Evolutionary conservation across 2,888 invertebrate genomes (phyloP).

Genomic region (Drosophila percnosoma): DNA sequence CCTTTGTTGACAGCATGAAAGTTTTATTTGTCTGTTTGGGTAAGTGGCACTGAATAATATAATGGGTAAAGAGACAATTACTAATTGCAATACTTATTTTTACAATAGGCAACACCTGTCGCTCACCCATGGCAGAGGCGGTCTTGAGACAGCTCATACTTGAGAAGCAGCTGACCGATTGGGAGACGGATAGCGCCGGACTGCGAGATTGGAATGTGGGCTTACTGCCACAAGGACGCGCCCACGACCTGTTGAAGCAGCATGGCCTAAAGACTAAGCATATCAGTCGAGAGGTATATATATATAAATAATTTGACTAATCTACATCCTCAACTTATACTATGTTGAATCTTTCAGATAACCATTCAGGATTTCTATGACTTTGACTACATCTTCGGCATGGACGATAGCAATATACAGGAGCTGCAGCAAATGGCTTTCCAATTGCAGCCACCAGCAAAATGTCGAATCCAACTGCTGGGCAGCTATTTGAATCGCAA

Average conservation of each 20-base stretch:
- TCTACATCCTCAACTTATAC: not conserved
- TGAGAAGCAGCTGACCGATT: constrained; percentile 85
- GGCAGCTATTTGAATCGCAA: constrained; percentile 92
- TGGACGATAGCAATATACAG: constrained; percentile 94
- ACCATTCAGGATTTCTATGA: constrained; percentile 89
- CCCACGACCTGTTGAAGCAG: constrained; percentile 86
- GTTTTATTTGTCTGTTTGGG: constrained; percentile 83
- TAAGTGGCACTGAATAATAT: constrained; percentile 38
- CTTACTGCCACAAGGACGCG: constrained; percentile 89
- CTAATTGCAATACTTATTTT: not conserved
- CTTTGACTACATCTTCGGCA: constrained; percentile 96
- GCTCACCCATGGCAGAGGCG: constrained; percentile 97
- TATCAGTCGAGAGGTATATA: constrained; percentile 86
- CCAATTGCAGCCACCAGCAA: constrained; percentile 86
- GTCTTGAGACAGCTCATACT: constrained; percentile 87
- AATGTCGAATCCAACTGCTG: constrained; percentile 90
- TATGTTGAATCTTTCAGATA: constrained; percentile 86
- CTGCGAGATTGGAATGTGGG: constrained; percentile 94
- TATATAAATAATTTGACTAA: not conserved
- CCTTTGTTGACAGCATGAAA: constrained; percentile 49
- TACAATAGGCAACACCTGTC: constrained; percentile 93
- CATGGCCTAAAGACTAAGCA: constrained; percentile 88
- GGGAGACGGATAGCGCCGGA: constrained; percentile 96
- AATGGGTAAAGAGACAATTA: not conserved
- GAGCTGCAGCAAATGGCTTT: constrained; percentile 86